Base-by-base conservation (phyloP, 2,113 vertebrate genomes). In the Halichoeres trimaculatus region DNA sequence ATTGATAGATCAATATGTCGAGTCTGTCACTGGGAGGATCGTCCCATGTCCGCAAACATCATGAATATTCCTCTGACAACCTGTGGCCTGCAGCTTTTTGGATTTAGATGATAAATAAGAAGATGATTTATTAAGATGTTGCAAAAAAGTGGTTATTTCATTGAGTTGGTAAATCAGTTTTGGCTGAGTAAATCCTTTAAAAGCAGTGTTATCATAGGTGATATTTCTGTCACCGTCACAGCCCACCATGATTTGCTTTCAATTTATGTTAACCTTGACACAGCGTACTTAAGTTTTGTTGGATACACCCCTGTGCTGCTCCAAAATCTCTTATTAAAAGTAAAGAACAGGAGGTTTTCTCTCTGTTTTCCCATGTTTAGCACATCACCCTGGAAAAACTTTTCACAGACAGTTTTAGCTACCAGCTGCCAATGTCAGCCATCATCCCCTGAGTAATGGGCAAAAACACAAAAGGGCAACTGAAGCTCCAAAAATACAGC, bases 1-100 rank as follows among this genome's bases (percentile, higher is more conserved):
- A 54, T 10, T 86, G 86, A 90, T 87, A 74, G 83, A 75, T 81
- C 85, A 85, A 78, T 88, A 85, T 85, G 84, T 90, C 48, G 48
- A 77, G 64, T 58, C 45, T 84, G 66, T 86, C 85, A 85, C 57
- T 56, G 24, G 54, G 73, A 85, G 67, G 82, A 83, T 77, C 19
- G 30, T 79, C 82, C 74, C 57, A 34, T 83, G 74, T 83, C 78
- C 80, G 54, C 70, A 81, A 77, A 80, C 61, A 85, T 76, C 78
- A 76, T 80, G 80, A 85, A 87, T 85, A 88, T 87, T 83, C 59
- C 70, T 82, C 61, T 84, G 83, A 85, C 84, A 85, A 76, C 77
- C 58, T 76, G 16, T 78, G 57, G 81, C 87, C 77, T 38, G 53
- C 53, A 68, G 76, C 48, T 8, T 69, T 58, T 78, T 55, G 74